These are phyloP conservation scores for Sinocyclocheilus anshuiensis DNA, from an alignment of 2,113 vertebrate genomes.

Conservation along the genomic window DNA sequence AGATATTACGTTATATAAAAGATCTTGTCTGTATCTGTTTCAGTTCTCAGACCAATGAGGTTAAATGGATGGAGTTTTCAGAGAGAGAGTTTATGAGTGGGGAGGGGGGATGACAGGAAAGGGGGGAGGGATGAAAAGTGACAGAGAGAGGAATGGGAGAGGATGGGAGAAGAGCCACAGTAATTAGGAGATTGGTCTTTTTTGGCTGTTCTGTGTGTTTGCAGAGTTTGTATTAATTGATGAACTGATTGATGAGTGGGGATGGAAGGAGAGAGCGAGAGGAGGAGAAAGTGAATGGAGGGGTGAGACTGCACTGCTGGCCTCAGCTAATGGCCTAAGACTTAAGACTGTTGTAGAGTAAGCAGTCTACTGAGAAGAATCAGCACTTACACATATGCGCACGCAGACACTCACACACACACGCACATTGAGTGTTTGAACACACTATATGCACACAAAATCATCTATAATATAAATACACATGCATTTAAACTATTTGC, in stretches of 20 bases:
- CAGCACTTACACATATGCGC: slow-evolving; percentile 44
- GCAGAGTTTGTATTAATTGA: slow-evolving; percentile 76
- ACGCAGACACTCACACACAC: not conserved
- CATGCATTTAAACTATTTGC: not conserved
- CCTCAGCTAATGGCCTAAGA: slow-evolving; percentile 50
- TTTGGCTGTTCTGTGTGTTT: slow-evolving; percentile 68
- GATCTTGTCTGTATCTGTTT: slow-evolving; percentile 3
- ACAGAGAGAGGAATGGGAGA: slow-evolving; percentile 28
- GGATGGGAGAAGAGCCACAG: slow-evolving; percentile 52
- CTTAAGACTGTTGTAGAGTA: slow-evolving; percentile 51
- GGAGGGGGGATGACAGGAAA: not conserved
- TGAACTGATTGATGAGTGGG: slow-evolving; percentile 73
- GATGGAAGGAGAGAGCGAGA: slow-evolving; percentile 15
- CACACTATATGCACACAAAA: not conserved
- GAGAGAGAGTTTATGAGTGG: slow-evolving; percentile 13
- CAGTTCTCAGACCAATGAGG: slow-evolving; percentile 30
- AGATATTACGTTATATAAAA: not conserved
- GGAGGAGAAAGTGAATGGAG: slow-evolving; percentile 17
- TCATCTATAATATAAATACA: not conserved
- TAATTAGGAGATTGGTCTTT: slow-evolving; percentile 78
- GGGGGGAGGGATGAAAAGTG: not conserved
- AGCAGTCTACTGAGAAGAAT: slow-evolving; percentile 52
- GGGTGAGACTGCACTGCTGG: slow-evolving; percentile 46
- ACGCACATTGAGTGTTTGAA: not conserved
- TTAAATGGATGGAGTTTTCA: slow-evolving; percentile 37